Percentiles rank a stretch among this genome's conserved stretches.
Evolutionary conservation across 2,797 vertebrate genomes (phyloP).

Genomic region (Gastrophryne carolinensis): DNA sequence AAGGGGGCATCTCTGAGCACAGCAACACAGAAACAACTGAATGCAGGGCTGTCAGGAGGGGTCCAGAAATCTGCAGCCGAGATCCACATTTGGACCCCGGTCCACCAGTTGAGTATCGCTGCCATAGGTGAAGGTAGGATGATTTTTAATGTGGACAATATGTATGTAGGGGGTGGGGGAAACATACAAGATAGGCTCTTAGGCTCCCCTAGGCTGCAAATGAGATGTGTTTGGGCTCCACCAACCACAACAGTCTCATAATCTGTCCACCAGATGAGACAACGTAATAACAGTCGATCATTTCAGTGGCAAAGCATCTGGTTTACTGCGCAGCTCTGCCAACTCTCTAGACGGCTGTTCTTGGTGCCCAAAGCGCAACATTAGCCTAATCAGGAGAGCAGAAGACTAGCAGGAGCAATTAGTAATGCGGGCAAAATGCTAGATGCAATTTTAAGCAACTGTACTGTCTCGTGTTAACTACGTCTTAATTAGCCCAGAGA

Average conservation of each 20-base stretch:
- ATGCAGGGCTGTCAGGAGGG: too few species aligned
- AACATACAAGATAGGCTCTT: too few species aligned
- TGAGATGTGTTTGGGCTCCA: too few species aligned
- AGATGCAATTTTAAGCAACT: slow-evolving; percentile 43
- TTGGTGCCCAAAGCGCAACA: slow-evolving; percentile 6
- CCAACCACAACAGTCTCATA: not conserved
- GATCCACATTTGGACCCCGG: too few species aligned
- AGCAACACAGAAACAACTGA: too few species aligned
- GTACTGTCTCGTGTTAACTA: slow-evolving; percentile 38
- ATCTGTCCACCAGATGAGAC: not conserved
- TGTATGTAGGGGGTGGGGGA: too few species aligned
- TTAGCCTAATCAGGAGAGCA: slow-evolving; percentile 28
- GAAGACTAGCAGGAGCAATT: slow-evolving; percentile 29
- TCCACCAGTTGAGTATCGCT: too few species aligned
- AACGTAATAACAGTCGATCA: not conserved
- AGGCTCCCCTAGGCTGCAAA: too few species aligned
- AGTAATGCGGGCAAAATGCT: slow-evolving; percentile 23
- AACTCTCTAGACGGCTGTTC: slow-evolving; percentile 9
- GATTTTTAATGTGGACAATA: too few species aligned
- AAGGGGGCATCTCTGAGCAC: too few species aligned
- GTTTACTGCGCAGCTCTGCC: not conserved
- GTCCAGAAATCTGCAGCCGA: too few species aligned
- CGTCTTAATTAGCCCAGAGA: slow-evolving; percentile 49
- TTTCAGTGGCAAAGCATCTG: not conserved
- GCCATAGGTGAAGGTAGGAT: too few species aligned